phyloP scores from a whole-genome alignment of 2,113 vertebrate genomes.

The Myotis lucifugus region DNA sequence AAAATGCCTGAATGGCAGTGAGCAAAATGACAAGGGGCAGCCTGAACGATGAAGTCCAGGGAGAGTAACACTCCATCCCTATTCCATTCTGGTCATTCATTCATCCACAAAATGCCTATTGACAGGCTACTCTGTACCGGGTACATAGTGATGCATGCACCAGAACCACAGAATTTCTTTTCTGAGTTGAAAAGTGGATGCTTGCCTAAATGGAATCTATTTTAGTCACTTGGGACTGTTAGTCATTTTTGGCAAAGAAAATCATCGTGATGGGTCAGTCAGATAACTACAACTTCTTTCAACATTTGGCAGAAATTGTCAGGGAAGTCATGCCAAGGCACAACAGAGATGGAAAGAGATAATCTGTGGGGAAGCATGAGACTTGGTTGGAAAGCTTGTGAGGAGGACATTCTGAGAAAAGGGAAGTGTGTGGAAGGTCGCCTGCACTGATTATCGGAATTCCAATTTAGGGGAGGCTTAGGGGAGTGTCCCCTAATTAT shows the following conservation, averaged over 20 bases:
- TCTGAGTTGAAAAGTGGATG: background rate
- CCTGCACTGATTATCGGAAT: too few relatives aligned
- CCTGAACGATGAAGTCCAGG: background rate
- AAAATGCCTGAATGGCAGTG: background rate
- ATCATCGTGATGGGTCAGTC: conserved; percentile 47
- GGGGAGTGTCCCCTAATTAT: too few relatives aligned
- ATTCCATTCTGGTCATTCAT: background rate
- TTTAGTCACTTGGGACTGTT: conserved; percentile 11
- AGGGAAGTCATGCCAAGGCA: background rate
- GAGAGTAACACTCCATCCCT: background rate
- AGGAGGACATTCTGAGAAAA: too few relatives aligned
- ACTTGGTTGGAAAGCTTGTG: too few relatives aligned
- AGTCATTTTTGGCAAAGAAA: conserved; percentile 63
- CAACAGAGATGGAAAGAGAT: background rate
- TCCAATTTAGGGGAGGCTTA: too few relatives aligned
- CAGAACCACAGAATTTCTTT: background rate
- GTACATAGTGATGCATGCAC: background rate
- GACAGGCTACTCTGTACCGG: background rate
- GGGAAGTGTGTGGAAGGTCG: too few relatives aligned
- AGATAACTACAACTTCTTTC: conserved; percentile 27
- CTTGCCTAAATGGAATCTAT: background rate
- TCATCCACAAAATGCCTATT: background rate
- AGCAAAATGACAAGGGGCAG: background rate
- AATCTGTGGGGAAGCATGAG: background rate
- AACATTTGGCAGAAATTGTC: conserved; percentile 31